phyloP scores from a whole-genome alignment of 2,888 invertebrate species.

The Blastobasis adustella region DNA sequence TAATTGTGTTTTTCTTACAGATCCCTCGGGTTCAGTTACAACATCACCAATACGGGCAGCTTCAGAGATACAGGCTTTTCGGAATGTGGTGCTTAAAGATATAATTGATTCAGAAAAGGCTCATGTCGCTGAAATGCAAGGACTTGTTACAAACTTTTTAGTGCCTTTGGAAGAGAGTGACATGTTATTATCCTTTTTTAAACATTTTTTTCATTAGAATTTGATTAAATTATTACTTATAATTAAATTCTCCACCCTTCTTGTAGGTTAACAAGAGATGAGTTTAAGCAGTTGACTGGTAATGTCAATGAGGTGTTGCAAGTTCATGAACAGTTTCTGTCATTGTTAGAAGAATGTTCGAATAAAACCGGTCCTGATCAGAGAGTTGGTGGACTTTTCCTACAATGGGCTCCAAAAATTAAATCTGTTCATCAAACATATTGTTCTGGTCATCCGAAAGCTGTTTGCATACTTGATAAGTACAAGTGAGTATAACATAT shows the following conservation, averaged over 20 bases:
- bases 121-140: conserved; percentile 92
- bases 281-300: conserved; percentile 90
- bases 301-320: conserved; percentile 92
- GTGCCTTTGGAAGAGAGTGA: conserved; percentile 90
- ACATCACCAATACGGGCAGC: conserved; percentile 79
- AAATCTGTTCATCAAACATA: conserved; percentile 91
- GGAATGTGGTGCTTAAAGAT: conserved; percentile 90
- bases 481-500: conserved; percentile 81
- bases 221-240: too few relatives aligned
- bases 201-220: background rate
- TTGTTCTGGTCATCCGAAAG: conserved; percentile 95
- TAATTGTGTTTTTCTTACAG: conserved; percentile 20
- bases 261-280: conserved; percentile 86
- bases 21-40: conserved; percentile 71
- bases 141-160: conserved; percentile 88
- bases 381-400: conserved; percentile 92
- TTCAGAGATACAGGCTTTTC: conserved; percentile 84
- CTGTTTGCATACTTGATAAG: conserved; percentile 94
- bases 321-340: conserved; percentile 87
- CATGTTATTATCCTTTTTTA: conserved; percentile 77
- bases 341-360: conserved; percentile 86
- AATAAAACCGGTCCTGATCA: conserved; percentile 83
- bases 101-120: conserved; percentile 94
- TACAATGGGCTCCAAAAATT: conserved; percentile 87
- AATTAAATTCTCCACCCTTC: background rate